These are phyloP conservation scores for Nyctibius grandis DNA, from an alignment of 2,797 vertebrate genomes.

Conservation along the genomic window DNA sequence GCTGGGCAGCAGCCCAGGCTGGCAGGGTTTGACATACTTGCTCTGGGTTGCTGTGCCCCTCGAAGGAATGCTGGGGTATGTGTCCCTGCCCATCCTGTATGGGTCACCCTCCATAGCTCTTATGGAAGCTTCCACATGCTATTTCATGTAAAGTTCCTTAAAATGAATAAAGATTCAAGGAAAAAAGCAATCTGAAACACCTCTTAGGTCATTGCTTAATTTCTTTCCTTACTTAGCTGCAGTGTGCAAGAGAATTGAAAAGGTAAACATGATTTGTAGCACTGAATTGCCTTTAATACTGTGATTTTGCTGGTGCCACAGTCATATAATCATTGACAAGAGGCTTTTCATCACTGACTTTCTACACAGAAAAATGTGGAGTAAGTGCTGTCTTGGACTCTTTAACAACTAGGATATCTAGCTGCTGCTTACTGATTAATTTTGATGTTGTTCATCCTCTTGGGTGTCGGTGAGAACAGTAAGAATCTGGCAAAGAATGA, in stretches of 20 bases:
- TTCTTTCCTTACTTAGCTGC: not conserved
- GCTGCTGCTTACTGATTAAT: not conserved
- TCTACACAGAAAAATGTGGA: not conserved
- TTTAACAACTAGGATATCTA: not conserved
- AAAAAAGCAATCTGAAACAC: not conserved
- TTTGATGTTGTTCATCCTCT: not conserved
- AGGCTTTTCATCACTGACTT: not conserved
- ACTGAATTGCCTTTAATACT: slow-evolving; percentile 10
- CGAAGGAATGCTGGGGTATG: not conserved
- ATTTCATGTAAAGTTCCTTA: not conserved
- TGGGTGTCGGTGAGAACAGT: not conserved
- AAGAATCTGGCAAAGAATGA: not conserved
- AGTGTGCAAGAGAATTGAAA: not conserved
- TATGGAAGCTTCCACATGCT: not conserved
- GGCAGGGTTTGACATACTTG: not conserved
- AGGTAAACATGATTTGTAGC: not conserved
- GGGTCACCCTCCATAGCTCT: not conserved
- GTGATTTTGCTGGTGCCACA: not conserved
- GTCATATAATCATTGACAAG: not conserved
- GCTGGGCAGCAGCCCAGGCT: not conserved
- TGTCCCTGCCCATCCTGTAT: not conserved
- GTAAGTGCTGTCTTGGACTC: not conserved
- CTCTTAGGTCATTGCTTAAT: not conserved
- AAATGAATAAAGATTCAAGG: not conserved
- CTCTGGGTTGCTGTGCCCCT: not conserved